These are phyloP conservation scores for Prolemur simus DNA, from an alignment of 2,113 vertebrate species.

Conservation along the genomic window DNA sequence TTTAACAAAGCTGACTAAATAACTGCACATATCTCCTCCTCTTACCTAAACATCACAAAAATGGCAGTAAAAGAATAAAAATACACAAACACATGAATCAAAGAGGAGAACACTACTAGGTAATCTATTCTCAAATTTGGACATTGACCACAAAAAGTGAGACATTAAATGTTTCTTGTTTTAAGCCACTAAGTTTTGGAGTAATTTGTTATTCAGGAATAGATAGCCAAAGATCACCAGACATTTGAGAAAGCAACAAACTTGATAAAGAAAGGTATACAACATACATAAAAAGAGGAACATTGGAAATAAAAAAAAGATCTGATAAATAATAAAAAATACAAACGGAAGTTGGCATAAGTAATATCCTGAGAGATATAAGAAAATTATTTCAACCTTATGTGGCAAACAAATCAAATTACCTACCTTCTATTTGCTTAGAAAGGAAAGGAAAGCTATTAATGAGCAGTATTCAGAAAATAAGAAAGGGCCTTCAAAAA, in stretches of 20 bases:
- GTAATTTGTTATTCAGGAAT: background rate
- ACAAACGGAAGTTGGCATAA: background rate
- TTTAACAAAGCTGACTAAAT: background rate
- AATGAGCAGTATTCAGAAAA: background rate
- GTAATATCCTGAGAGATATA: background rate
- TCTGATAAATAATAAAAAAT: background rate
- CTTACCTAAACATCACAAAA: background rate
- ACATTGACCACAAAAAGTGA: background rate
- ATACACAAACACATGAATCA: background rate
- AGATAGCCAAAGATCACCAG: background rate
- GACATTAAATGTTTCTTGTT: background rate
- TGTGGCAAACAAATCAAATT: background rate
- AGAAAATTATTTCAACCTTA: background rate
- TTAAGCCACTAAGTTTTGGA: background rate
- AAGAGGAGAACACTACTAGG: background rate
- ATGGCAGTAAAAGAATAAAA: background rate
- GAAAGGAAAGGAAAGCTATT: background rate
- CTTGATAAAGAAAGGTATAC: background rate
- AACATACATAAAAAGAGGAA: background rate
- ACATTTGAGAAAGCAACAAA: background rate
- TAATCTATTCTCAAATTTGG: background rate
- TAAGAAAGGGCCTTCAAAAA: background rate
- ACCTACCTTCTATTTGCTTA: background rate
- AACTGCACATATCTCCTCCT: background rate
- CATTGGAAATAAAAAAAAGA: background rate